Evolutionary conservation across 1,140 invertebrate species (phyloP).

Genomic region (Drosophila orosa): DNA sequence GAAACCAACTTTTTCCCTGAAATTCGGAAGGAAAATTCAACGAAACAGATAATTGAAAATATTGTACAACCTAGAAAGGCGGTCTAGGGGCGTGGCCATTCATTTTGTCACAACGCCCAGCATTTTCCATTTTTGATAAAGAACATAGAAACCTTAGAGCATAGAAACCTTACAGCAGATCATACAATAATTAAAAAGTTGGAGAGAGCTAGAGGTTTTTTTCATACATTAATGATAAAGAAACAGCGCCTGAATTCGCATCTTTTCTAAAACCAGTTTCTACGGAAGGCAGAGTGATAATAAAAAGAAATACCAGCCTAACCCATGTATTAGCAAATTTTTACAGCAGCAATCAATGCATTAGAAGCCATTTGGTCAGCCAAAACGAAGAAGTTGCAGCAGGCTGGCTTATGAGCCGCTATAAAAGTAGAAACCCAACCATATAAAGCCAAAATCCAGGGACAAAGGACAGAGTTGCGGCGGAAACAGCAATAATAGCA

Average conservation of each 20-base stretch:
- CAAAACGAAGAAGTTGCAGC: not conserved
- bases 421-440: slow-evolving; percentile 9
- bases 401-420: slow-evolving; percentile 13
- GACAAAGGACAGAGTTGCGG: not conserved
- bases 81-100: not conserved
- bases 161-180: too few relatives aligned
- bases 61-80: not conserved
- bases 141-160: not conserved
- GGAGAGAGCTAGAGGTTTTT: too few relatives aligned
- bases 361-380: slow-evolving; percentile 20
- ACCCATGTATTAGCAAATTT: slow-evolving; percentile 2
- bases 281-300: not conserved
- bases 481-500: not conserved
- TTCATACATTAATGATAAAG: not conserved
- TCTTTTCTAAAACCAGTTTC: slow-evolving; percentile 1
- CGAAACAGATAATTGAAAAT: slow-evolving; percentile 30
- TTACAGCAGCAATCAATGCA: slow-evolving; percentile 30
- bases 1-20: slow-evolving; percentile 21
- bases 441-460: slow-evolving; percentile 8
- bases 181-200: not conserved
- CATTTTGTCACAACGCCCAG: slow-evolving; percentile 6
- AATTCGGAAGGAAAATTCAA: slow-evolving; percentile 4
- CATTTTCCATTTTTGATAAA: slow-evolving; percentile 8
- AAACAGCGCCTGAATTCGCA: not conserved
- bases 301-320: slow-evolving; percentile 4